Percentiles rank a stretch among this genome's conserved stretches.
These are phyloP conservation scores for Catamblyrhynchus diadema DNA, from an alignment of 2,797 vertebrate species.

Conservation along the genomic window DNA sequence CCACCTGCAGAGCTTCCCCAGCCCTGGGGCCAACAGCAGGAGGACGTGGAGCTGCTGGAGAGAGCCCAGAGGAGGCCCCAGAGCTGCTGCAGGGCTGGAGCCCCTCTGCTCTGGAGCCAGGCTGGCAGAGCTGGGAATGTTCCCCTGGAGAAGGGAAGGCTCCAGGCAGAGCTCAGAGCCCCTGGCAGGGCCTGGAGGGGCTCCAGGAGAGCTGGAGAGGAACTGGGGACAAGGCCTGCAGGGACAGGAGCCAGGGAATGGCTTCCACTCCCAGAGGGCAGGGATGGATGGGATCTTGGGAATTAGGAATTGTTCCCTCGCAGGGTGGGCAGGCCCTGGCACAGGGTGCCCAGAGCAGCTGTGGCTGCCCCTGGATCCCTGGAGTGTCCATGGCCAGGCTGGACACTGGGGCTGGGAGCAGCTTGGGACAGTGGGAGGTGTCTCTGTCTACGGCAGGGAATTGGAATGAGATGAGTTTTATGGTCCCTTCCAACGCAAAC, in stretches of 20 bases:
- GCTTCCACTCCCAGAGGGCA: too few relatives aligned
- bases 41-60: background rate
- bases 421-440: fast-evolving
- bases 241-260: too few relatives aligned
- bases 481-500: background rate
- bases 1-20: background rate
- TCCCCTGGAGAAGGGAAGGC: background rate
- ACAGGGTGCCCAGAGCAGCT: background rate
- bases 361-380: background rate
- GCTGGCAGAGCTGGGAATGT: background rate
- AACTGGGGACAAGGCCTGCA: too few relatives aligned
- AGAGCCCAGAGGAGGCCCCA: background rate
- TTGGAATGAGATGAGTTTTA: background rate
- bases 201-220: too few relatives aligned
- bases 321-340: too few relatives aligned
- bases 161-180: background rate
- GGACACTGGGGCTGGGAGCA: background rate
- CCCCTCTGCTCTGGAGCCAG: background rate
- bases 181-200: too few relatives aligned
- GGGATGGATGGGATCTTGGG: too few relatives aligned
- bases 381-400: fast-evolving
- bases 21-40: background rate
- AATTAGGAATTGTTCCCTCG: too few relatives aligned
- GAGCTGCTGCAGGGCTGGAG: background rate
- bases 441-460: background rate